Conservation (phyloP, 2,888 invertebrate species). For the Lordiphosa andalusiaca region DNA sequence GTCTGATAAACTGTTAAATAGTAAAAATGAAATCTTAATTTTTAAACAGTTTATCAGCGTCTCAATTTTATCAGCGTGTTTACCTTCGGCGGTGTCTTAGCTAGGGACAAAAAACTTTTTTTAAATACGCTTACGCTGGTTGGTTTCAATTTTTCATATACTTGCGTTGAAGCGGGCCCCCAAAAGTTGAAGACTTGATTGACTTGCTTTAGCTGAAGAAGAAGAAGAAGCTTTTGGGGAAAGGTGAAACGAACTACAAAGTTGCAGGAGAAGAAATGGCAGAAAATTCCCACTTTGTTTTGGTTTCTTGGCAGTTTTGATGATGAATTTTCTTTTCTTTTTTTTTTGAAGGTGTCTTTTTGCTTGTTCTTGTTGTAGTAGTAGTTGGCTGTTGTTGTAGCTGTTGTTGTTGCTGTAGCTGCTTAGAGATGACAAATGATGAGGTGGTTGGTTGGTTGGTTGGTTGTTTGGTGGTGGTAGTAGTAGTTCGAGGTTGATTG, state of each 20-base stretch:
- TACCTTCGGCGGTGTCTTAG: no score
- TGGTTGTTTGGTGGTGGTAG: slow-evolving; percentile 26
- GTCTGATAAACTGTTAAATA: no score
- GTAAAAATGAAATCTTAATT: no score
- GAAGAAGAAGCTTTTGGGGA: slow-evolving; percentile 9
- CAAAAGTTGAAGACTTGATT: slow-evolving; percentile 17
- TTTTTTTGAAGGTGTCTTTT: not conserved
- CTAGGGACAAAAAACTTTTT: slow-evolving; percentile 10
- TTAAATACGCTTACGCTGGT: slow-evolving; percentile 19
- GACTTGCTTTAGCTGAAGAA: slow-evolving; percentile 8
- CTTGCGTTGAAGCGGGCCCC: slow-evolving; percentile 27
- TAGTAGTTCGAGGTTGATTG: slow-evolving; percentile 27
- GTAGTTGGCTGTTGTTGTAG: slow-evolving; percentile 6
- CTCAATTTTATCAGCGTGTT: no score
- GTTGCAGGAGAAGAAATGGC: slow-evolving; percentile 11
- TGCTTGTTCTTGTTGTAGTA: slow-evolving; percentile 10
- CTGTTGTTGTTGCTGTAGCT: slow-evolving; percentile 35
- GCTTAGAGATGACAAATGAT: slow-evolving; percentile 33
- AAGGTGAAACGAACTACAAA: slow-evolving; percentile 26
- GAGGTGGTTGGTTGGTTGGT: slow-evolving; percentile 37
- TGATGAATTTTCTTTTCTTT: no score
- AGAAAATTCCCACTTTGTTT: not conserved
- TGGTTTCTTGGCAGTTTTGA: no score
- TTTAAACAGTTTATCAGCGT: no score
- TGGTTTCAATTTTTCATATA: not conserved